These are phyloP conservation scores for Pluvialis apricaria DNA, from an alignment of 2,113 vertebrate genomes.

Conservation along the genomic window DNA sequence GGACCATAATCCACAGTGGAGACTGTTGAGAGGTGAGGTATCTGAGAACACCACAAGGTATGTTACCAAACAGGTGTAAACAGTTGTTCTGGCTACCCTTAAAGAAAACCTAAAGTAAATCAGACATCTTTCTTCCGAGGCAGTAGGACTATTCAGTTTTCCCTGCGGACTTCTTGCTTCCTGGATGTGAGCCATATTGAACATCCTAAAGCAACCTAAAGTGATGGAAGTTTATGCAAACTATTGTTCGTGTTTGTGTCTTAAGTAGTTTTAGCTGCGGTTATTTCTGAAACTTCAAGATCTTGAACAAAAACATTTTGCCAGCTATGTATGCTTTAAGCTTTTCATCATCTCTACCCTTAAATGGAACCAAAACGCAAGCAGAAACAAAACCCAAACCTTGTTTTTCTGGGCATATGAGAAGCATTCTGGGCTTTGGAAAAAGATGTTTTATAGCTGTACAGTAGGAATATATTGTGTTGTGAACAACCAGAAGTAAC, in stretches of 20 bases:
- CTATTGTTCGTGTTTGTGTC: not conserved
- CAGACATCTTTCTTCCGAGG: not conserved
- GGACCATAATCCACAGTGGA: not conserved
- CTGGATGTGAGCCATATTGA: not conserved
- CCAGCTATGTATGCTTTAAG: not conserved
- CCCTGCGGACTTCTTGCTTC: not conserved
- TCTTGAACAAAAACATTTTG: not conserved
- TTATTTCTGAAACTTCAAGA: not conserved
- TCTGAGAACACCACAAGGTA: not conserved
- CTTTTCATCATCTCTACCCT: not conserved
- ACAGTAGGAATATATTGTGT: not conserved
- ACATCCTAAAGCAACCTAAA: constrained; percentile 9
- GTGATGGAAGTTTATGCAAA: not conserved
- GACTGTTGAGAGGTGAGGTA: not conserved
- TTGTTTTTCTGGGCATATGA: not conserved
- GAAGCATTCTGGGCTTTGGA: not conserved
- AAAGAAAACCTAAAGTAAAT: not conserved
- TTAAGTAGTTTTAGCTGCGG: not conserved
- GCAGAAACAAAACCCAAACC: not conserved
- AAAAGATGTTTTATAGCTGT: not conserved
- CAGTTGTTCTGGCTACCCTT: not conserved
- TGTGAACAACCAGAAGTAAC: not conserved
- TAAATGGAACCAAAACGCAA: not conserved
- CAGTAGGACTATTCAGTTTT: not conserved
- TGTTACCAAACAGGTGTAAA: not conserved